Percentiles rank a stretch among this genome's conserved stretches.
phyloP scores from a whole-genome alignment of 2,797 vertebrate genomes.

The Ceryle rudis region DNA sequence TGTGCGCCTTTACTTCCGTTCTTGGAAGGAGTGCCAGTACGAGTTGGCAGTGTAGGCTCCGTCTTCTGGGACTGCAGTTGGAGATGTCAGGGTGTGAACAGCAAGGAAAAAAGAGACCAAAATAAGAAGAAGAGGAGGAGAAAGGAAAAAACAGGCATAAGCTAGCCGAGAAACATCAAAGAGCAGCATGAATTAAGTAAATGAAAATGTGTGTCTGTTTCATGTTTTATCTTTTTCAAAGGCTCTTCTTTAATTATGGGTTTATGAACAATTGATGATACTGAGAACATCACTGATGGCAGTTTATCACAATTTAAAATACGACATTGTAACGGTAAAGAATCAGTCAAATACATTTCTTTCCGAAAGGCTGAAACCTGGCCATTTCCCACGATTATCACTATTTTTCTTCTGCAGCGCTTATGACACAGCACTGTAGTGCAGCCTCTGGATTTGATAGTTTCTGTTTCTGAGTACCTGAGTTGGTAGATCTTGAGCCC shows the following conservation, averaged over 20 bases:
- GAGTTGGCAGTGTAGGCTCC: neutral
- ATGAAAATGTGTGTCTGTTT: slow-evolving; percentile 6
- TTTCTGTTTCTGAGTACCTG: neutral
- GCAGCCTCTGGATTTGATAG: neutral
- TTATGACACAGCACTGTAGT: neutral
- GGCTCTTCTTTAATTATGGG: neutral
- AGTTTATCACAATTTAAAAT: neutral
- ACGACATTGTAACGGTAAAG: neutral
- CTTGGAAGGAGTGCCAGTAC: slow-evolving; percentile 1
- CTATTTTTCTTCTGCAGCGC: neutral
- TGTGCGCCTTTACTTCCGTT: neutral
- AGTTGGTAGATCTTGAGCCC: neutral
- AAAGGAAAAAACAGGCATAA: neutral
- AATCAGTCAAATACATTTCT: neutral
- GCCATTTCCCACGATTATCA: neutral
- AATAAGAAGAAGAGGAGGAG: slow-evolving; percentile 7
- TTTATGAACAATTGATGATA: neutral
- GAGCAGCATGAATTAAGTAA: slow-evolving; percentile 4
- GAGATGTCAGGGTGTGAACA: neutral
- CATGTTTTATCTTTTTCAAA: slow-evolving; percentile 8
- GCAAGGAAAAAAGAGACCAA: neutral
- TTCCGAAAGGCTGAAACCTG: neutral
- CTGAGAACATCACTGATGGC: neutral
- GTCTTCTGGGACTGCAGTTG: neutral
- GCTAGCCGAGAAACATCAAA: neutral